A percentile compares a stretch with the other conserved stretches of the same genome.
phyloP scores from a whole-genome alignment of 2,113 vertebrate species.

The Lepus timidus region DNA sequence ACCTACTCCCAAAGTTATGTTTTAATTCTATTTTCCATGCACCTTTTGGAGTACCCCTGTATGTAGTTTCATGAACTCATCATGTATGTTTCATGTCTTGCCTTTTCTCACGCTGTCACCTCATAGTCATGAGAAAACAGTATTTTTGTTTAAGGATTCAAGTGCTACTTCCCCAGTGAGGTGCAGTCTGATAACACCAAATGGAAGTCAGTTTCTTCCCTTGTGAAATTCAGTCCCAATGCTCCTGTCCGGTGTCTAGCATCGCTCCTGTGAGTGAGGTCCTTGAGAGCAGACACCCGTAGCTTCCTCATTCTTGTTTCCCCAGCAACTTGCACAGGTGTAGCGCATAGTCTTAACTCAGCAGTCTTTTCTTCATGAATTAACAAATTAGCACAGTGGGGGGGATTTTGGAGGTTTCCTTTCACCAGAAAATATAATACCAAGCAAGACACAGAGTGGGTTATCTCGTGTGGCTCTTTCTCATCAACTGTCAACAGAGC shows the following conservation, averaged over 20 bases:
- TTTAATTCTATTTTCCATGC: too few species aligned
- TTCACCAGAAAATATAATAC: background rate
- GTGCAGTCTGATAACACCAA: slow-evolving; percentile 4
- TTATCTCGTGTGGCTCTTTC: background rate
- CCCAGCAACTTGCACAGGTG: background rate
- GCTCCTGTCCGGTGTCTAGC: background rate
- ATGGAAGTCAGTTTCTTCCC: background rate
- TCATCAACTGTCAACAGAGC: background rate
- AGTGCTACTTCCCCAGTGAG: background rate
- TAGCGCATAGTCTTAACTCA: background rate
- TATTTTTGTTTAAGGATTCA: slow-evolving; percentile 37
- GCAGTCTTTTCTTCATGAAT: slow-evolving; percentile 44
- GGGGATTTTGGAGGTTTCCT: background rate
- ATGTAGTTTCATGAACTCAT: background rate
- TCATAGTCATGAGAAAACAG: background rate
- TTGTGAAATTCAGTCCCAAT: background rate
- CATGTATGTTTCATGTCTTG: background rate
- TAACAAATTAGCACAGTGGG: slow-evolving; percentile 26
- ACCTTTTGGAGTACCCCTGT: background rate
- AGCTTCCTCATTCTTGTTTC: background rate
- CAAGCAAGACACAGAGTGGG: background rate
- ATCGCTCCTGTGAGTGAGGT: background rate
- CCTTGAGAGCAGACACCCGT: background rate
- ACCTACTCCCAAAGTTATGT: too few species aligned
- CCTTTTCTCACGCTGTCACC: background rate